A percentile compares a stretch with the other conserved stretches of the same genome.
phyloP scores from a whole-genome alignment of 2,113 vertebrate genomes.

The Odobenus rosmarus region DNA sequence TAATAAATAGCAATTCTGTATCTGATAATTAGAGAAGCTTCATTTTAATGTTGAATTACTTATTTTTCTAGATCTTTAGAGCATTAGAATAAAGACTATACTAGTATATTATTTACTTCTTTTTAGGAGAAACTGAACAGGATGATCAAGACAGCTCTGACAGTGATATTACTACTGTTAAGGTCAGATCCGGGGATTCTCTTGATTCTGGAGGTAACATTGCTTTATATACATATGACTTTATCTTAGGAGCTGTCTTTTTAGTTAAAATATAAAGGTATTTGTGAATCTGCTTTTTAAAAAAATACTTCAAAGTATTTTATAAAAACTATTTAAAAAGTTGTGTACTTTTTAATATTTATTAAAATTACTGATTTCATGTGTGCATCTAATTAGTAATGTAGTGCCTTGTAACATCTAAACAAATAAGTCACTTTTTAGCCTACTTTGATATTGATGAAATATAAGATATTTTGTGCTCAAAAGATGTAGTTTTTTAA shows the following conservation, averaged over 20 bases:
- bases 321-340: neutral
- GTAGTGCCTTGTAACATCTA: neutral
- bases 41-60: neutral
- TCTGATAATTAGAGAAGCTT: neutral
- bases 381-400: neutral
- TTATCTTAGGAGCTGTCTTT: slow-evolving; percentile 18
- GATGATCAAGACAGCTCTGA: slow-evolving; percentile 52
- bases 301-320: slow-evolving; percentile 5
- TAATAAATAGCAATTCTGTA: neutral
- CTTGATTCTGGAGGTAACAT: slow-evolving; percentile 61
- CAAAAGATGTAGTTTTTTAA: slow-evolving; percentile 12
- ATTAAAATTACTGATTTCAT: slow-evolving; percentile 34
- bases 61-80: neutral
- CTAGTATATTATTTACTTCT: neutral
- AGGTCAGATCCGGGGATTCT: slow-evolving; percentile 50
- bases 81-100: neutral
- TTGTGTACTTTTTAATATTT: neutral
- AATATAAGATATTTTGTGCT: slow-evolving; percentile 9
- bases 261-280: slow-evolving; percentile 40
- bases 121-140: slow-evolving; percentile 72
- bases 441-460: neutral
- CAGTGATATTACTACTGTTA: neutral
- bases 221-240: neutral
- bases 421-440: neutral
- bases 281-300: neutral